Base-by-base conservation (phyloP, 1,140 invertebrate genomes). In the Adelges cooleyi region DNA sequence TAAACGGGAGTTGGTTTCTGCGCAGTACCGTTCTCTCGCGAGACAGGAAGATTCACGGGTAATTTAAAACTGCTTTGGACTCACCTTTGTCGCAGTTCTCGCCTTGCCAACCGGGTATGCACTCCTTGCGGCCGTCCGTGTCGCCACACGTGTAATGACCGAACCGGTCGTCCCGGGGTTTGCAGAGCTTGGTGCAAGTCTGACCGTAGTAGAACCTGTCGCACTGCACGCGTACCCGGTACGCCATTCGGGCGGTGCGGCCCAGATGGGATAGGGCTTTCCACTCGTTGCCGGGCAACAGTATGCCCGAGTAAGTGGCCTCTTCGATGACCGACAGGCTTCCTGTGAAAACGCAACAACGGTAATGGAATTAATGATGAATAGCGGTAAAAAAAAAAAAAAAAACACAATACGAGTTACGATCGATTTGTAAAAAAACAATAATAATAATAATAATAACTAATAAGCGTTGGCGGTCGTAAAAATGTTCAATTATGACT, bases 161-260 rank as follows among this genome's bases (percentile, higher is more conserved):
- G 75, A 95, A 95, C 73, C 86, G 84, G 78, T 96, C 93, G 78
- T 96, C 84, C 50, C 92, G 80, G 51, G 92, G 86, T 62, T 89
- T 81, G 78, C 94, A 98, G 73, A 93, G 88, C 73, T 89, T 92
- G 69, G 89, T 91, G 79, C 94, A 98, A 49, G 89, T 92, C 70
- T 89, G 84, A 73, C 95, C 95, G 81, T 93, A 96, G 77, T 97
- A 96, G 78, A 95, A 86, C 70, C 82, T 82, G 74, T 89, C 83
- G 77, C 95, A 97, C 70, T 86, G 81, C 23, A 97, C 92, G 59
- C 94, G 83, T 73, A 93, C 91, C 71, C 88, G 81, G 78, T 94
- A 95, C 13, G 85, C 85, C 65, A 96, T 78, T 68, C 84, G 79
- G 25, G 86, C 86, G 69, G 82, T 82, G 52, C 77, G 79, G 67